Percentiles rank a stretch among this genome's conserved stretches.
Evolutionary conservation across 2,797 vertebrate genomes (phyloP).

Genomic region (Rhinogobio ventralis): DNA sequence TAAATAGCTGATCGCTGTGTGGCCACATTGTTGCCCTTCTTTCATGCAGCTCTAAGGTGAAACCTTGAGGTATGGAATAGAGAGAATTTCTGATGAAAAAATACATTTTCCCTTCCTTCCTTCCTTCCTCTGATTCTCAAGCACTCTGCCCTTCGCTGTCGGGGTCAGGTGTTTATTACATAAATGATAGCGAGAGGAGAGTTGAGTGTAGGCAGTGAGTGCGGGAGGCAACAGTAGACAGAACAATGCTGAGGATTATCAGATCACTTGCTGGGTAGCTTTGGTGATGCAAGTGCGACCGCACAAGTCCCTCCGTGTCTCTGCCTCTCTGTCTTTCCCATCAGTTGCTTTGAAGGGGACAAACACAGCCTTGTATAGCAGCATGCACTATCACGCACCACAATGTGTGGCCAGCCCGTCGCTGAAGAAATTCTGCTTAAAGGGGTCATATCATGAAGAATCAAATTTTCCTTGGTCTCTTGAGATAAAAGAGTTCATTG

Average conservation of each 20-base stretch:
- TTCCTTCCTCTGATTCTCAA: constrained; percentile 51
- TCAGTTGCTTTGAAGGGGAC: constrained; percentile 27
- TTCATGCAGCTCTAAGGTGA: constrained; percentile 83
- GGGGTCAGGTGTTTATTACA: constrained; percentile 82
- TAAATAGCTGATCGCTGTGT: constrained; percentile 85
- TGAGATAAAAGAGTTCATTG: constrained; percentile 25
- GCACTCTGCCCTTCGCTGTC: constrained; percentile 69
- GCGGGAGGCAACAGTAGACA: constrained; percentile 17
- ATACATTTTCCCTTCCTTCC: constrained; percentile 74
- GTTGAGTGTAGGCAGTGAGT: constrained; percentile 57
- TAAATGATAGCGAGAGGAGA: constrained; percentile 72
- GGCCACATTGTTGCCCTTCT: constrained; percentile 82
- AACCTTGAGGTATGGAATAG: constrained; percentile 84
- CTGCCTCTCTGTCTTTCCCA: constrained; percentile 10
- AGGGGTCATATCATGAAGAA: constrained; percentile 24
- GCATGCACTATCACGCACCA: constrained; percentile 16
- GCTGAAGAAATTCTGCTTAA: constrained; percentile 28
- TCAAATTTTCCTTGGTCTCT: constrained; percentile 31
- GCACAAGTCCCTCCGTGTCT: constrained; percentile 24
- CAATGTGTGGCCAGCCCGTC: constrained; percentile 22
- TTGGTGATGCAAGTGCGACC: constrained; percentile 16
- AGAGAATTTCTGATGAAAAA: constrained; percentile 86
- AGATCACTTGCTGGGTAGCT: constrained; percentile 33
- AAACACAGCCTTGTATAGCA: constrained; percentile 30
- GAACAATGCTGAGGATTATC: constrained; percentile 32